phyloP scores from a whole-genome alignment of 1,140 invertebrate genomes.

The Octopus sinensis region DNA sequence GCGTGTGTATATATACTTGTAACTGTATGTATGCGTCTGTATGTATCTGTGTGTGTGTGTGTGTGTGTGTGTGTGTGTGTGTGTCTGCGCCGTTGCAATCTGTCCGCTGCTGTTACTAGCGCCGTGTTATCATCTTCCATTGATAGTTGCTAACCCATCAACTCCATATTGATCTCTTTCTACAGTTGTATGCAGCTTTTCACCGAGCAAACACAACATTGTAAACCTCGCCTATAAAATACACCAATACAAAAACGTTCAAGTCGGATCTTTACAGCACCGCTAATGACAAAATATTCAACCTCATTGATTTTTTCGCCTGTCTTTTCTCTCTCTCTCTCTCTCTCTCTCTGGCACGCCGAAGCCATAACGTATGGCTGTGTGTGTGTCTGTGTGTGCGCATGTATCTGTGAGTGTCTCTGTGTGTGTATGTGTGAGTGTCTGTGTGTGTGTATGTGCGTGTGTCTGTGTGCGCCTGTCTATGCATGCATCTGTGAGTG shows the following conservation, averaged over 20 bases:
- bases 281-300: background rate
- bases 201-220: background rate
- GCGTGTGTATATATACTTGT: background rate
- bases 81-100: background rate
- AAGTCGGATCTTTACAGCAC: slow-evolving; percentile 2
- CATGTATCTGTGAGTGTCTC: too few relatives aligned
- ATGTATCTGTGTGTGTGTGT: background rate
- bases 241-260: background rate
- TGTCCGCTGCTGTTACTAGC: too few relatives aligned
- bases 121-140: too few relatives aligned
- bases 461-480: too few relatives aligned
- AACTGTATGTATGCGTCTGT: background rate
- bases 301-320: background rate
- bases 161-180: background rate
- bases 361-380: too few relatives aligned
- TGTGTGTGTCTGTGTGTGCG: too few relatives aligned
- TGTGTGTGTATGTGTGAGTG: too few relatives aligned
- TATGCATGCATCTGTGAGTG: too few relatives aligned
- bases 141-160: background rate
- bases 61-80: background rate
- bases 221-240: background rate
- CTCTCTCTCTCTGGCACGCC: too few relatives aligned
- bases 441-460: too few relatives aligned
- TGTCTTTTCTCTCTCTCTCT: too few relatives aligned
- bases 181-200: background rate